A percentile compares a stretch with the other conserved stretches of the same genome.
These are phyloP conservation scores for Perca schrenkii DNA, from an alignment of 2,113 vertebrate species.

Conservation along the genomic window DNA sequence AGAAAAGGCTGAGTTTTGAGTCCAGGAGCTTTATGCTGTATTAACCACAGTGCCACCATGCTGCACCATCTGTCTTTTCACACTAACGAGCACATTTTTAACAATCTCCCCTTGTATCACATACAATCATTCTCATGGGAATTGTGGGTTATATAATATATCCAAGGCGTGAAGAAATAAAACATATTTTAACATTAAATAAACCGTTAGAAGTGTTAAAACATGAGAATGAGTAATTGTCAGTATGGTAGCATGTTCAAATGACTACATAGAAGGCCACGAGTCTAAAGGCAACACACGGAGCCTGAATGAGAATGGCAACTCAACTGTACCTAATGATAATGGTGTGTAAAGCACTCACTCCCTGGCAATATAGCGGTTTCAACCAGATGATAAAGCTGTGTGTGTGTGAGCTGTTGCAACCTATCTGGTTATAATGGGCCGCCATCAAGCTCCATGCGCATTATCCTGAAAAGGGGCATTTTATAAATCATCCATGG, in stretches of 20 bases:
- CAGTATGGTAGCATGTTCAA: background rate
- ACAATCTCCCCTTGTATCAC: background rate
- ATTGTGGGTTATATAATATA: background rate
- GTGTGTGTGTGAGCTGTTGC: background rate
- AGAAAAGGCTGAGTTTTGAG: conserved; percentile 19
- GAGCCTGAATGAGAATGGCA: background rate
- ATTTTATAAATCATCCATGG: conserved; percentile 39
- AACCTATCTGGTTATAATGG: conserved; percentile 25
- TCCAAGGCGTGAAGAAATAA: background rate
- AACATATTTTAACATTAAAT: background rate
- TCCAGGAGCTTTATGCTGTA: conserved; percentile 13
- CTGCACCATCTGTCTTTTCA: conserved; percentile 31
- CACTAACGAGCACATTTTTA: conserved; percentile 31
- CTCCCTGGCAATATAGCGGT: background rate
- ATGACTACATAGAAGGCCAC: background rate
- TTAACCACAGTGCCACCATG: conserved; percentile 8
- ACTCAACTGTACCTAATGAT: conserved; percentile 26
- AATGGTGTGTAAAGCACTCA: conserved; percentile 20
- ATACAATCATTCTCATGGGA: background rate
- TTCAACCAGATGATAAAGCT: conserved; percentile 11
- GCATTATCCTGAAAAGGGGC: conserved; percentile 32
- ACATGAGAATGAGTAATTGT: background rate
- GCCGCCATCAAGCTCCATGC: background rate
- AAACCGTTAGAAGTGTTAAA: background rate
- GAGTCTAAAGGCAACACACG: background rate